A percentile compares a stretch with the other conserved stretches of the same genome.
Conservation (phyloP, 1,140 invertebrate species). For the Oreohelix idahoensis region DNA sequence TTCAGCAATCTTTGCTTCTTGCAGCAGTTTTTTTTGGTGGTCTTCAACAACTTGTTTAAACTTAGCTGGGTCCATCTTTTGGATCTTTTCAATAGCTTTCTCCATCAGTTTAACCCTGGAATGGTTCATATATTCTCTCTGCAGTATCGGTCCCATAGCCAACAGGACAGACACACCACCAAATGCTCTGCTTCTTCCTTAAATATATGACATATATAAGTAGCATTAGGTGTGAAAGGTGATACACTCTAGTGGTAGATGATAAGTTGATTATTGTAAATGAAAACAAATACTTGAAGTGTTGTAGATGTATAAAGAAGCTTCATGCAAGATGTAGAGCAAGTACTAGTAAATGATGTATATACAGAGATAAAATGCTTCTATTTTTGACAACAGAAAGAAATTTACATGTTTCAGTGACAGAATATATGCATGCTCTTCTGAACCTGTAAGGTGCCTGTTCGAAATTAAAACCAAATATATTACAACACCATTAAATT, state of each 20-base stretch:
- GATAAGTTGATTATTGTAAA: neutral
- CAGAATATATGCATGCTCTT: no score
- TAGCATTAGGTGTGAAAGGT: neutral
- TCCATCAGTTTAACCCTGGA: slow-evolving; percentile 40
- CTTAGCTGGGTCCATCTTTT: slow-evolving; percentile 3
- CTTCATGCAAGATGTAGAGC: no score
- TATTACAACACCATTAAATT: no score
- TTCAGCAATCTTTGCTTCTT: neutral
- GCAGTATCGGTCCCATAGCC: slow-evolving; percentile 31
- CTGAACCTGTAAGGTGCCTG: no score
- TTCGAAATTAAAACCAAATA: no score
- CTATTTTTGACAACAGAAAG: no score
- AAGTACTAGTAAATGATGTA: no score
- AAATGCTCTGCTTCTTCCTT: slow-evolving; percentile 43
- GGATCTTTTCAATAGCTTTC: slow-evolving; percentile 38
- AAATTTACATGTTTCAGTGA: no score
- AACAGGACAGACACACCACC: slow-evolving; percentile 45
- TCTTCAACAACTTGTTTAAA: neutral
- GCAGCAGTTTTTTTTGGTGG: neutral
- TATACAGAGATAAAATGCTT: no score
- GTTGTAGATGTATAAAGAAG: no score
- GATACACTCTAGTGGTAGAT: neutral
- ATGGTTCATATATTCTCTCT: slow-evolving; percentile 42
- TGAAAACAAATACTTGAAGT: neutral
- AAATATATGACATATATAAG: slow-evolving; percentile 5